phyloP scores from a whole-genome alignment of 2,888 invertebrate species.

The Phalera bucephala region DNA sequence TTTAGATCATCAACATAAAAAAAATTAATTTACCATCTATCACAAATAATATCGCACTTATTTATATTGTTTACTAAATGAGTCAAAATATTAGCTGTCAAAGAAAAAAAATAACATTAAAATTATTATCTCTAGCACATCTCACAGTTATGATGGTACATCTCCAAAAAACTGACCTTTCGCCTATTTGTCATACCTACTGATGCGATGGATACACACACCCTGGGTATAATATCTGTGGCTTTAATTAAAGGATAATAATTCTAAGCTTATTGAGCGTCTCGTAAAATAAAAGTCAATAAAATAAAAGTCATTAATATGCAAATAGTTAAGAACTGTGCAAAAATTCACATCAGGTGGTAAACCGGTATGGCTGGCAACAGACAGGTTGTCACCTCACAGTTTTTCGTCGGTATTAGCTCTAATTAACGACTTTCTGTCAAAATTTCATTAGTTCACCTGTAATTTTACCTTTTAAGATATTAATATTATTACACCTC shows the following conservation, averaged over 20 bases:
- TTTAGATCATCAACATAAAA: too few species aligned
- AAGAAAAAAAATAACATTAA: not conserved
- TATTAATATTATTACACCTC: not conserved
- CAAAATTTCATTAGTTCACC: constrained; percentile 22
- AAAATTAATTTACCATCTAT: not conserved
- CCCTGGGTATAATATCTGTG: constrained; percentile 3
- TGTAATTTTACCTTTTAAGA: constrained; percentile 19
- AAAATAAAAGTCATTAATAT: constrained; percentile 69
- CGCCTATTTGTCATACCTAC: too few species aligned
- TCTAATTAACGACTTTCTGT: constrained; percentile 51
- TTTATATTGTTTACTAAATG: not conserved
- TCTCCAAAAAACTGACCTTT: not conserved
- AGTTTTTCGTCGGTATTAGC: constrained; percentile 42
- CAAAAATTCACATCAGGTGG: constrained; percentile 72
- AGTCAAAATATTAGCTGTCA: not conserved
- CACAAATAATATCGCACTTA: not conserved
- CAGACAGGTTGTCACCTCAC: constrained; percentile 73
- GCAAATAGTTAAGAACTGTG: constrained; percentile 54
- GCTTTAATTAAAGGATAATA: constrained; percentile 40
- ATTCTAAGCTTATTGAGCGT: constrained; percentile 27
- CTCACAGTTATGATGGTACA: not conserved
- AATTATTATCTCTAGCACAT: not conserved
- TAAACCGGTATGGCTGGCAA: constrained; percentile 74
- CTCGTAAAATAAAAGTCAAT: constrained; percentile 53
- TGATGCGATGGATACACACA: not conserved